phyloP scores from a whole-genome alignment of 2,888 invertebrate species.

The Julus scanicus region DNA sequence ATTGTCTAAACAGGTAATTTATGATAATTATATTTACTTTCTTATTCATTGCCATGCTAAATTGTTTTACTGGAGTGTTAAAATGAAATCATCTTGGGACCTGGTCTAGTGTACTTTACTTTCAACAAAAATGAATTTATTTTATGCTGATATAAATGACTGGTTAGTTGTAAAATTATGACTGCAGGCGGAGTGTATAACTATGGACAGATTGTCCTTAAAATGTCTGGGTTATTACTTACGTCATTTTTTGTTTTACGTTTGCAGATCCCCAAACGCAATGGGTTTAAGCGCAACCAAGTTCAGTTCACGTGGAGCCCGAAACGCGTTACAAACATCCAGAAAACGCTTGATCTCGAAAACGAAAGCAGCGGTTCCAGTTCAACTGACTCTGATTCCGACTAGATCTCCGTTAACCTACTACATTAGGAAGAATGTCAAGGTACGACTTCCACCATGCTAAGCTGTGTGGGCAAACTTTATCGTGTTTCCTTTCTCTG shows the following conservation, averaged over 20 bases:
- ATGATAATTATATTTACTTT: background rate
- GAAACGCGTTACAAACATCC: conserved; percentile 55
- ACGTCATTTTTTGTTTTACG: background rate
- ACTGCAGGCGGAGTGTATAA: no score
- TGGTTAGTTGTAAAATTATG: no score
- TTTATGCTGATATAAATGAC: no score
- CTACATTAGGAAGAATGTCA: background rate
- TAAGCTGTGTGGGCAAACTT: conserved; percentile 16
- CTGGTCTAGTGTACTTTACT: no score
- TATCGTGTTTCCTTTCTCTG: conserved; percentile 25
- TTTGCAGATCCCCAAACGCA: conserved; percentile 53
- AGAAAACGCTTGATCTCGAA: conserved; percentile 49
- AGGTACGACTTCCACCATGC: background rate
- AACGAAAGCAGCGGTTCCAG: conserved; percentile 54
- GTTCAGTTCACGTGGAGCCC: conserved; percentile 58
- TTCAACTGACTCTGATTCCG: conserved; percentile 58
- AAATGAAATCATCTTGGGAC: no score
- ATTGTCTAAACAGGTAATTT: conserved; percentile 58
- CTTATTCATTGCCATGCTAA: no score
- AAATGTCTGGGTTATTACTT: background rate
- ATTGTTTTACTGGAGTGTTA: no score
- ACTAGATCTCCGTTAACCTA: conserved; percentile 42
- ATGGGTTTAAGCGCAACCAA: conserved; percentile 52
- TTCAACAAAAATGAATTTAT: no score
- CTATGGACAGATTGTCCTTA: no score